Conservation (phyloP, 1,140 invertebrate species). For the Epicauta chinensis region DNA sequence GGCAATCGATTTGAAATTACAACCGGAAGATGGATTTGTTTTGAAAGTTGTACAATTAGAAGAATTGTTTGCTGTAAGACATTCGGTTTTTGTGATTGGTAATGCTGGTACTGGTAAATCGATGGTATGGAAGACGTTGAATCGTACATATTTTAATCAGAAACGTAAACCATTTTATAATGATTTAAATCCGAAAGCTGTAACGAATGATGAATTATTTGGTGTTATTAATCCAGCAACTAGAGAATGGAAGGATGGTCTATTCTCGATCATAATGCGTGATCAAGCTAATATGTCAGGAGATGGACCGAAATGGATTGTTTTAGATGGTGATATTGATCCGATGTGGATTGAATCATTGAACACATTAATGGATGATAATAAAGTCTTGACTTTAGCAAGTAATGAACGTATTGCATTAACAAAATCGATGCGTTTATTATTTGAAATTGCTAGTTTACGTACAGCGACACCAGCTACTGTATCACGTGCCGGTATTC, state of each 20-base stretch:
- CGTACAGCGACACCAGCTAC: conserved; percentile 92
- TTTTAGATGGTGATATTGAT: conserved; percentile 94
- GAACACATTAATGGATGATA: conserved; percentile 83
- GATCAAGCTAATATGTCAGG: conserved; percentile 84
- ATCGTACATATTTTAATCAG: conserved; percentile 68
- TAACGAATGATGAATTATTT: conserved; percentile 94
- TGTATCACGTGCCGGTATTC: conserved; percentile 85
- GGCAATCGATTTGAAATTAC: conserved; percentile 75
- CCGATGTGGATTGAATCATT: conserved; percentile 97
- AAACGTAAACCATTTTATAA: conserved; percentile 79
- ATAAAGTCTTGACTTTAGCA: conserved; percentile 83
- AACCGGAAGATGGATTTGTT: conserved; percentile 87
- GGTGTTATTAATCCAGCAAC: conserved; percentile 93
- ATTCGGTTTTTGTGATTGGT: conserved; percentile 91
- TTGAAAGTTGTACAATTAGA: conserved; percentile 85
- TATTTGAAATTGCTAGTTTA: conserved; percentile 93
- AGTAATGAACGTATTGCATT: conserved; percentile 92
- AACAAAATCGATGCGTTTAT: conserved; percentile 80
- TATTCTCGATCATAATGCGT: conserved; percentile 89
- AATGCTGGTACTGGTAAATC: conserved; percentile 91
- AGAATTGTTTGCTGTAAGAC: conserved; percentile 86
- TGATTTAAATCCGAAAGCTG: conserved; percentile 91
- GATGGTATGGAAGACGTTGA: conserved; percentile 86
- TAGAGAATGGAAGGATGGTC: conserved; percentile 93
- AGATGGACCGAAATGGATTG: conserved; percentile 91